phyloP scores from a whole-genome alignment of 2,113 vertebrate genomes.

The Murina feae region DNA sequence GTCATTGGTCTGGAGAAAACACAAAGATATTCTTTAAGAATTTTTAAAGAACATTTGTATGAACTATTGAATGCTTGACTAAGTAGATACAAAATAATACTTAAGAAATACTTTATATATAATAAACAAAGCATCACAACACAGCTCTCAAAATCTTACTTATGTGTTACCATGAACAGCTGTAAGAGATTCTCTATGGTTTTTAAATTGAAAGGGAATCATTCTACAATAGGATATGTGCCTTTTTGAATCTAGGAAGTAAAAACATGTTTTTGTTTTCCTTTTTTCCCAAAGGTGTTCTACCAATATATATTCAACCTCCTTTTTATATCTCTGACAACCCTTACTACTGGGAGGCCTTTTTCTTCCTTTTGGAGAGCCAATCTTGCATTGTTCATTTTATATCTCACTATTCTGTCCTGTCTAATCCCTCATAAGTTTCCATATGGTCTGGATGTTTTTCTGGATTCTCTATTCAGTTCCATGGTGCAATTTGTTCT shows the following conservation, averaged over 20 bases:
- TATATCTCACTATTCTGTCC: background rate
- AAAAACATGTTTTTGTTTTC: background rate
- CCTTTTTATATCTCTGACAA: background rate
- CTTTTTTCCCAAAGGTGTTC: background rate
- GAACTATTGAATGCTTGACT: background rate
- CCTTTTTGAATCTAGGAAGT: background rate
- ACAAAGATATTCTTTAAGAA: background rate
- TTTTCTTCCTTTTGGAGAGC: background rate
- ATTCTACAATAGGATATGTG: rapidly evolving
- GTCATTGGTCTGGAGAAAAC: background rate
- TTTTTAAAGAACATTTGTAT: background rate
- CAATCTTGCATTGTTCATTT: background rate
- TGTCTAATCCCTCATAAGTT: background rate
- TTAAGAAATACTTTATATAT: background rate
- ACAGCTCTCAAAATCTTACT: background rate
- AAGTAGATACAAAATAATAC: background rate
- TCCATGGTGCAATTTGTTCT: background rate
- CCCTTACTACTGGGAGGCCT: background rate
- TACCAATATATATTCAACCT: background rate
- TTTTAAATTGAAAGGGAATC: background rate
- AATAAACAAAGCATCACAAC: background rate
- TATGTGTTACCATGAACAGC: background rate
- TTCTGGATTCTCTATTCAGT: background rate
- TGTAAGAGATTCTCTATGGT: background rate
- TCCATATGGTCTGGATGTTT: background rate